Evolutionary conservation across 2,888 invertebrate genomes (phyloP).

Genomic region (Rhyacophila evoluta): DNA sequence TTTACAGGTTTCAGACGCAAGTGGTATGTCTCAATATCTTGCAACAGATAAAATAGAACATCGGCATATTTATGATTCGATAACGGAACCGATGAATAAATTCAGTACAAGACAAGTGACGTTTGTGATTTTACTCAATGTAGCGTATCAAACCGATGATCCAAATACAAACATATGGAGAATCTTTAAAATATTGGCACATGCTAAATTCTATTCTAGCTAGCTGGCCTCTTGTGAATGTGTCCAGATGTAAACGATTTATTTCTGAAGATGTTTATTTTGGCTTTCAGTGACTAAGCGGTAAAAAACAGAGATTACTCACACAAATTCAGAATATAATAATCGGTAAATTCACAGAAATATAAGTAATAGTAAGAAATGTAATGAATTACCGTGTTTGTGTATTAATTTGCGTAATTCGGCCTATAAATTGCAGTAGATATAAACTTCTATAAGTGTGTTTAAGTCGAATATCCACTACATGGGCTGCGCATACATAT

Average conservation of each 20-base stretch:
- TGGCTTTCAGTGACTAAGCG: neutral
- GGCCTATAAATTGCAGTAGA: too few relatives aligned
- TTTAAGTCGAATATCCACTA: too few relatives aligned
- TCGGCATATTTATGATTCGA: too few relatives aligned
- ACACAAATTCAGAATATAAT: too few relatives aligned
- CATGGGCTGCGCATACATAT: too few relatives aligned
- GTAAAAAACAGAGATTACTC: neutral
- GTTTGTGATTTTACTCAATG: neutral
- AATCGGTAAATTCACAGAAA: too few relatives aligned
- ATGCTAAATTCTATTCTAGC: neutral
- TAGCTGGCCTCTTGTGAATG: neutral
- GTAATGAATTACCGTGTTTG: too few relatives aligned
- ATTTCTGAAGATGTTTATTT: neutral
- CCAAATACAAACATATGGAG: neutral
- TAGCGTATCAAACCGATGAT: too few relatives aligned
- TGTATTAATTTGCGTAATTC: too few relatives aligned
- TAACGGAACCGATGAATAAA: too few relatives aligned
- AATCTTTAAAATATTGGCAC: neutral
- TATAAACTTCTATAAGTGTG: too few relatives aligned
- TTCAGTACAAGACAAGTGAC: neutral
- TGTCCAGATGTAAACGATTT: neutral
- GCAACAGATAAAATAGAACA: neutral
- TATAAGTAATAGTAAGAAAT: too few relatives aligned
- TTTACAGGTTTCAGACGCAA: conserved; percentile 12
- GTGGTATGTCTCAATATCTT: neutral